A percentile compares a stretch with the other conserved stretches of the same genome.
Evolutionary conservation across 37 sponge, comb jelly and placozoan species (phyloP).

Genomic region (Aplysina aerophoba): DNA sequence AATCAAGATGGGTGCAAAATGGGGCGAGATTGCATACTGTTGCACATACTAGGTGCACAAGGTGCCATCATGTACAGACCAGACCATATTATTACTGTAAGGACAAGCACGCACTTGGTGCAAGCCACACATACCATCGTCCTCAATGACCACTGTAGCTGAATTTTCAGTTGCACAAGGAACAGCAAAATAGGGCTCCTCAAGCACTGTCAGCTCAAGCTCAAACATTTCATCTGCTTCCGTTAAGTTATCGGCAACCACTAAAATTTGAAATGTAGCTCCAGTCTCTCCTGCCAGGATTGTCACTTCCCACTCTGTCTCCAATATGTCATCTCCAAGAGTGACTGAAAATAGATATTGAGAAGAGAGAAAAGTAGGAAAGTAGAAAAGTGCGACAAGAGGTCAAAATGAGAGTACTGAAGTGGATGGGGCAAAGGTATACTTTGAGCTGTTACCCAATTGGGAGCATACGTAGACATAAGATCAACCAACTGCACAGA

Average conservation of each 20-base stretch:
- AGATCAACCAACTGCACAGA: background rate
- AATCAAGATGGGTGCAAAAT: too few species aligned
- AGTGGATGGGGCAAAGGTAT: background rate
- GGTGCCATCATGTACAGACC: too few species aligned
- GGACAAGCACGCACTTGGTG: too few species aligned
- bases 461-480: too few species aligned
- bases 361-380: background rate
- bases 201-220: background rate
- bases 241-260: background rate
- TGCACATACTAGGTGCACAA: too few species aligned
- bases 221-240: conserved; percentile 17
- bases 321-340: background rate
- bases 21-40: too few species aligned
- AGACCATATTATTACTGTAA: too few species aligned
- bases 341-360: background rate
- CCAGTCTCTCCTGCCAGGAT: background rate
- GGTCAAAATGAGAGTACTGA: too few species aligned
- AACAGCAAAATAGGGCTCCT: background rate
- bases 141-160: background rate
- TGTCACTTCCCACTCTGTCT: conserved; percentile 5
- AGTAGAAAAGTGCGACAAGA: too few species aligned
- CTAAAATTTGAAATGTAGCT: background rate
- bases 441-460: too few species aligned
- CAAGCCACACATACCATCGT: conserved; percentile 5
- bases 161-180: background rate